phyloP scores from a whole-genome alignment of 2,113 vertebrate genomes.

The Salvelinus alpinus region DNA sequence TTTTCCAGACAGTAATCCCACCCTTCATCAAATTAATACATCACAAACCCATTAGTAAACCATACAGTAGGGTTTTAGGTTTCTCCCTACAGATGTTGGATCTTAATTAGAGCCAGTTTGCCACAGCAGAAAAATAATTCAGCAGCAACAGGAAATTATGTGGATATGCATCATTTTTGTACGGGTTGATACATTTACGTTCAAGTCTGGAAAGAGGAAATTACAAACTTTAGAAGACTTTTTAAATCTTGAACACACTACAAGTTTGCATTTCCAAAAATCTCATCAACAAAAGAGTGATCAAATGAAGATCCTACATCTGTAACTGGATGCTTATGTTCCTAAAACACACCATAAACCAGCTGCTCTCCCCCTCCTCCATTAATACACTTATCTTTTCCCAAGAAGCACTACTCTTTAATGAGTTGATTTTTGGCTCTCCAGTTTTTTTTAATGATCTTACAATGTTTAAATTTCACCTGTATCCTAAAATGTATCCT shows the following conservation, averaged over 20 bases:
- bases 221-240: too few species aligned
- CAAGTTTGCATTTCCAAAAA: too few species aligned
- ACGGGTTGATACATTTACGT: too few species aligned
- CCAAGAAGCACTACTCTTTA: background rate
- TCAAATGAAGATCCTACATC: too few species aligned
- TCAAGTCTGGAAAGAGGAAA: too few species aligned
- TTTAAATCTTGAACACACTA: too few species aligned
- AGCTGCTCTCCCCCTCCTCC: background rate
- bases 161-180: too few species aligned
- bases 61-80: conserved; percentile 13
- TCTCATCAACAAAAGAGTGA: too few species aligned
- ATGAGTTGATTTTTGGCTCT: background rate
- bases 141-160: too few species aligned
- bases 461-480: conserved; percentile 7
- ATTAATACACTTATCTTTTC: background rate
- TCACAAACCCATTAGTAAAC: conserved; percentile 13
- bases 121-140: too few species aligned
- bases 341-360: background rate
- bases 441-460: background rate
- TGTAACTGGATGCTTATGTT: background rate
- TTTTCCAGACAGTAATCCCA: conserved; percentile 11
- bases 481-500: conserved; percentile 4
- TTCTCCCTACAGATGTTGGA: background rate
- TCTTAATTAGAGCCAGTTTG: background rate
- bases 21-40: conserved; percentile 24